Conservation (phyloP, 2,888 invertebrate species). For the Anthoptus insignis region DNA sequence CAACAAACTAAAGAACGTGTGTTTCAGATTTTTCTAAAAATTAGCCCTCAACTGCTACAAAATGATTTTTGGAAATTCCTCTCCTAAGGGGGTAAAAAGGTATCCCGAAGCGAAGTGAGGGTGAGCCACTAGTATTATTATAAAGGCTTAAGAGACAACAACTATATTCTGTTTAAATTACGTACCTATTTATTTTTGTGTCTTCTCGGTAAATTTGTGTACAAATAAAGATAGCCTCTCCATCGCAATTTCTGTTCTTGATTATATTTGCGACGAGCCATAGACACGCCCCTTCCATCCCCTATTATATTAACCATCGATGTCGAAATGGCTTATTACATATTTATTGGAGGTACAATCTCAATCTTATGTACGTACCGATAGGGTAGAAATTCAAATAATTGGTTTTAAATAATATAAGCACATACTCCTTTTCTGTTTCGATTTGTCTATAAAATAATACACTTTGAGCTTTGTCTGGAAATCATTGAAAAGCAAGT, state of each 20-base stretch:
- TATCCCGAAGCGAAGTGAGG: no score
- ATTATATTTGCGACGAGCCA: conserved; percentile 84
- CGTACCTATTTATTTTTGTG: no score
- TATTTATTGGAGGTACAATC: conserved; percentile 46
- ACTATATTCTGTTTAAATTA: no score
- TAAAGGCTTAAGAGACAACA: no score
- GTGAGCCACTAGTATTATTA: no score
- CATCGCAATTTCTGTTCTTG: conserved; percentile 65
- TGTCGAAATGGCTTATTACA: conserved; percentile 59
- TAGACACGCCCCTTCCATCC: conserved; percentile 83
- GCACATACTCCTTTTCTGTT: conserved; percentile 65
- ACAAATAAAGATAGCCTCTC: conserved; percentile 51
- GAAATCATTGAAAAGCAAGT: conserved; percentile 78
- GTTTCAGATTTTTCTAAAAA: no score
- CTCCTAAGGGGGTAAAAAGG: no score
- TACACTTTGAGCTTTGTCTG: conserved; percentile 85
- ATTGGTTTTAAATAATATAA: conserved; percentile 57
- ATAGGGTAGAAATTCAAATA: conserved; percentile 45
- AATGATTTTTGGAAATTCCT: no score
- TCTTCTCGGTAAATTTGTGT: no score
- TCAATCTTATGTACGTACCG: conserved; percentile 42
- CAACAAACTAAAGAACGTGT: no score
- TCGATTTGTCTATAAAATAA: conserved; percentile 84
- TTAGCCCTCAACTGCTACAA: no score
- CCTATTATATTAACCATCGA: conserved; percentile 73